Conservation (phyloP, 2,888 invertebrate species). For the Drosophila bunnanda region DNA sequence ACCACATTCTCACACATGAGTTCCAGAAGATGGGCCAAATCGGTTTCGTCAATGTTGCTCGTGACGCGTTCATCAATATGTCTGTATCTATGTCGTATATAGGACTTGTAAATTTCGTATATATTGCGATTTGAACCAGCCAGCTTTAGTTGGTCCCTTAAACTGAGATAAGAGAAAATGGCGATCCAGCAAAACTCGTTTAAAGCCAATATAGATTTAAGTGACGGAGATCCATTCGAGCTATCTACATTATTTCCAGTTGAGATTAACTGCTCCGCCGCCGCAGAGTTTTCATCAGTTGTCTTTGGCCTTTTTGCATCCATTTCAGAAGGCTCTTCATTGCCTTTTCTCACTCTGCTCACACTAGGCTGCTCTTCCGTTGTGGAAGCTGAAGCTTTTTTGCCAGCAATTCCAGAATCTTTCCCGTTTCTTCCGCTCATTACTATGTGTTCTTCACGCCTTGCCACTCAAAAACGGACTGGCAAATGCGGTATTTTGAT, state of each 20-base stretch:
- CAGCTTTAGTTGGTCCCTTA: conserved; percentile 12
- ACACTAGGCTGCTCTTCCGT: neutral
- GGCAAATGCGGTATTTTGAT: neutral
- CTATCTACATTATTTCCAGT: neutral
- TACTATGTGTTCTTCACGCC: neutral
- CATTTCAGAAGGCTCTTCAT: neutral
- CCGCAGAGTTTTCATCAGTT: neutral
- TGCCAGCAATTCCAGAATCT: neutral
- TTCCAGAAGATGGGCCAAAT: conserved; percentile 22
- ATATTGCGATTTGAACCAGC: neutral
- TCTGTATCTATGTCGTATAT: neutral
- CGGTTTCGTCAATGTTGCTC: neutral
- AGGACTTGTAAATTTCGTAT: neutral
- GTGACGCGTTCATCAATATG: conserved; percentile 14
- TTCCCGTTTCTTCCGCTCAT: conserved; percentile 17
- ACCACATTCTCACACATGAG: conserved; percentile 3
- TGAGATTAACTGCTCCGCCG: too few species aligned
- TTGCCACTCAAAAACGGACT: conserved; percentile 1
- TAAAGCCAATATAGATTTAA: neutral
- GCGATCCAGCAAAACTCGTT: neutral
- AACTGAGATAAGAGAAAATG: conserved; percentile 8
- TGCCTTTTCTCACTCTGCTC: neutral
- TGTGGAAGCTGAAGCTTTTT: conserved; percentile 3
- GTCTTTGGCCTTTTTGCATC: neutral
- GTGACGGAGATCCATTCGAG: neutral